Conservation (phyloP, 1,140 invertebrate species). For the Eumaeus atala region DNA sequence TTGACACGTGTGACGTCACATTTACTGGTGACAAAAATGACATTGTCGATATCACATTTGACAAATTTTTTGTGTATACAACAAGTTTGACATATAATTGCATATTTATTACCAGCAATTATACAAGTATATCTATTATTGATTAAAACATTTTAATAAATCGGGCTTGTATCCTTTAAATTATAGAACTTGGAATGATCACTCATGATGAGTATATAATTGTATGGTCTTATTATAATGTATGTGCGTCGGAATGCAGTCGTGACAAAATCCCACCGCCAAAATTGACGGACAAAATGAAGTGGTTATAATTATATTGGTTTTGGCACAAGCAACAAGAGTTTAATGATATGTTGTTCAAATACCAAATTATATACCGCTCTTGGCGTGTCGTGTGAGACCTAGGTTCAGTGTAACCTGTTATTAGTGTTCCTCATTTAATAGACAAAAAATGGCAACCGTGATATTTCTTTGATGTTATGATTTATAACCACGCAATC, state of each 20-base stretch:
- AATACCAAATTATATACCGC: conserved; percentile 4
- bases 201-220: no score
- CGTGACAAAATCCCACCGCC: background rate
- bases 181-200: no score
- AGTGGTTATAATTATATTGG: background rate
- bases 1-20: no score
- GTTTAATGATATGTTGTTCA: background rate
- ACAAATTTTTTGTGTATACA: no score
- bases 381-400: background rate
- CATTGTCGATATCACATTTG: no score
- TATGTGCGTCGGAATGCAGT: background rate
- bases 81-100: no score
- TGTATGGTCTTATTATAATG: no score
- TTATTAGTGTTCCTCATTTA: background rate
- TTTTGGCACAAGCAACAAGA: background rate
- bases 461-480: background rate
- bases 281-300: background rate
- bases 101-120: no score
- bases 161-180: no score
- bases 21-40: no score
- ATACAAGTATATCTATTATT: no score
- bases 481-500: background rate
- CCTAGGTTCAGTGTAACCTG: conserved; percentile 1
- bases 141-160: no score
- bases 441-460: background rate